Evolutionary conservation across 2,888 invertebrate species (phyloP), one percentile per base, ranked within the genome.

Genomic region (Erebia ligea): DNA sequence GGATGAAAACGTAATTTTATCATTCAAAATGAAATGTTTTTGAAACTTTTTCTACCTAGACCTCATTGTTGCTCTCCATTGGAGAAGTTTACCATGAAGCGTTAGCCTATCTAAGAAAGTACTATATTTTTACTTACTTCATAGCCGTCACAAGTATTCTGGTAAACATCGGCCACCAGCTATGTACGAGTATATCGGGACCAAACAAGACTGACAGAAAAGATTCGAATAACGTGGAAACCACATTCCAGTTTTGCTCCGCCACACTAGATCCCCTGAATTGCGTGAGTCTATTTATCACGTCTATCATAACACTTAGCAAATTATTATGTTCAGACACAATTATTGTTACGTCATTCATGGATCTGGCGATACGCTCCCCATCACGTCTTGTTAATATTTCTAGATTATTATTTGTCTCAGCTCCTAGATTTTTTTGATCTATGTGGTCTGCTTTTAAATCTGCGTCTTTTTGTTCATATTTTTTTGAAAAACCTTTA

Each of bases 201-300:
- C 76, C 73, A 25, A 74, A 74, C 1, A 74, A 34, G 4, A 73
- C 3, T n/a, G 73, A 58, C 19, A 73, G 6, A 9, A 73, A n/a
- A 10, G 13, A 17, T 9, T 19, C 15, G 9, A 64, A 58, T 9
- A 58, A 15, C 11, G 5, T 40, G 25, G 54, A 59, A 2, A 65
- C 19, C 8, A 65, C 13, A 56, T 54, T 17, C 17, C 17, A 40
- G 19, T 10, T 56, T 19, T 40, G 17, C 13, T 17, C 11, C 1
- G 65, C 19, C 5, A 65, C 19, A 19, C 40, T 17, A 2, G 19
- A 40, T 13, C n/a, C 40, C 15, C 52, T 50, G 13, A 25, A 40
- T 68, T 62, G 11, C 21, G 8, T 42, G 10, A 68, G 40, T 50
- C 40, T 19, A 62, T 54, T 62, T 21, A 40, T 62, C 25, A 21